A percentile compares a stretch with the other conserved stretches of the same genome.
Evolutionary conservation across 2,888 invertebrate genomes (phyloP).

Genomic region (Meghimatium bilineatum): DNA sequence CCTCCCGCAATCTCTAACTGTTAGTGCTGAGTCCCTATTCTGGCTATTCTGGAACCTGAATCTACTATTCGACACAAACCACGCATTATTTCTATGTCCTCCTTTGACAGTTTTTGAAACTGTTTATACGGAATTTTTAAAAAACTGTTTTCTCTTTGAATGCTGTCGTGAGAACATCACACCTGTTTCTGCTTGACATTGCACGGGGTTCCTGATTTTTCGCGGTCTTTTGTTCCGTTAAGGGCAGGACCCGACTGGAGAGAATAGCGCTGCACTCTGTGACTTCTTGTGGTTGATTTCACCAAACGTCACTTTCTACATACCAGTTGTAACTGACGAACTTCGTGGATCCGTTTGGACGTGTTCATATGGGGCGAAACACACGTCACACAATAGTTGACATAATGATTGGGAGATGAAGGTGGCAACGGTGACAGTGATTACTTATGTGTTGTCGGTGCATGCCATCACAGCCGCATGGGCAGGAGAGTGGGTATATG

Average conservation of each 20-base stretch:
- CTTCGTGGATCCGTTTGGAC: neutral
- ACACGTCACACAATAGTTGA: neutral
- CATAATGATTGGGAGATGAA: neutral
- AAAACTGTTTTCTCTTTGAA: neutral
- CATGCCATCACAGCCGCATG: no score
- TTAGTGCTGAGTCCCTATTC: no score
- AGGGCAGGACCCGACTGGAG: neutral
- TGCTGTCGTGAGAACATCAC: neutral
- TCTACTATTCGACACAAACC: neutral
- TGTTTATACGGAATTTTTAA: neutral
- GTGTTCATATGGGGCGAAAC: neutral
- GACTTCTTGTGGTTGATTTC: neutral
- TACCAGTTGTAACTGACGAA: neutral
- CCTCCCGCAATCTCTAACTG: no score
- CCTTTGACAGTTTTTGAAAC: neutral
- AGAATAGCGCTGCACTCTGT: neutral
- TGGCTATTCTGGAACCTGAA: no score
- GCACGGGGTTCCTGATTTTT: neutral
- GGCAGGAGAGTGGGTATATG: no score
- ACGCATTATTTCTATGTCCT: neutral
- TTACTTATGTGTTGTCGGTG: no score
- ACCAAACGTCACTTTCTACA: neutral
- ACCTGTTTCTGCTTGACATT: slow-evolving; percentile 9
- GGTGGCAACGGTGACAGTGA: neutral
- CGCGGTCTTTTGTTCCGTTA: neutral